Evolutionary conservation across 2,888 invertebrate genomes (phyloP), one percentile per base, ranked within the genome.

Genomic region (Eupeodes luniger): DNA sequence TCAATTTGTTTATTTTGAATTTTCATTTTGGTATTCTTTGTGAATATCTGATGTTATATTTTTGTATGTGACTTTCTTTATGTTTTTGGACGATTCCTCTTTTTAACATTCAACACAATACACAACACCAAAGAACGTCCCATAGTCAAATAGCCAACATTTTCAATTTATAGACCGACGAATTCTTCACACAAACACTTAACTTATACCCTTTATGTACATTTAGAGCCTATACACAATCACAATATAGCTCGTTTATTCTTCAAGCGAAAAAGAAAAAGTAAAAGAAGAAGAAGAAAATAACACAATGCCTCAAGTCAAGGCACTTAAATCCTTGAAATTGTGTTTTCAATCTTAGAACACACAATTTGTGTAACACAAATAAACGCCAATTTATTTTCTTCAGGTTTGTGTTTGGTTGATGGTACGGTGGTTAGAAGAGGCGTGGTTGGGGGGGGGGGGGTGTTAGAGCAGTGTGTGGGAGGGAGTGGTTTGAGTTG

Each of bases 351-450:
- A 67, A 61, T 80, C 72, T 61, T 49, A 74, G 61, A 75, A 77
- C 55, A 77, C 67, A 87, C 84, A 80, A 84, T 84, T 87, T 87
- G 83, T 84, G 76, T 67, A 77, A 69, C 76, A 76, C 87, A 84
- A 87, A 87, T 80, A 84, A 84, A 87, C 84, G 80, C 72, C 80
- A 84, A 83, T 87, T 83, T 83, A 66, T 79, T 75, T 70, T 66
- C 61, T 53, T 12, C 51, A 69, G 55, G 64, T 67, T 69, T 16
- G 57, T 59, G 47, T 10, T 47, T 47, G 47, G 47, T 47, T 47
- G 47, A 11, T 47, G 10, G 47, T 40, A 11, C 12, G 10, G 47
- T 40, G 47, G 4, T 47, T 27, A 27, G 27, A 27, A 27, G 3
- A 27, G 59, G 19, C 55, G 19, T 19, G 64, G 40, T 40, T 0